Base-by-base conservation (phyloP, 2,797 vertebrate species). In the Hipposideros larvatus region DNA sequence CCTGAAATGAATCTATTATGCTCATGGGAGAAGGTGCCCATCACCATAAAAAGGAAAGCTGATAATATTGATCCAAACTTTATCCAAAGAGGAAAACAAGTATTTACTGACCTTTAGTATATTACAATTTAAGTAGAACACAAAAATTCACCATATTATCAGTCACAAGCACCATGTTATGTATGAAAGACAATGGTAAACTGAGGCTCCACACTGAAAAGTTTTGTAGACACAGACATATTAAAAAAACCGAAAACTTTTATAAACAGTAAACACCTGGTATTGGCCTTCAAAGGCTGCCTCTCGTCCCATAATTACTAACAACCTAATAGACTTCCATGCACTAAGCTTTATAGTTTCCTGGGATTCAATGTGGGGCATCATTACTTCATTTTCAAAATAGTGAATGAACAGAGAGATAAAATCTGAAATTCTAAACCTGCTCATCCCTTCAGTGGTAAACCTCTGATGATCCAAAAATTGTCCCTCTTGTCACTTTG, bases 11-110 rank as follows among this genome's bases (percentile, higher is more conserved):
- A 61, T 63, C 34, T 46, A 26, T 5, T 61, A n/a, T 28, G 41
- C 84, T 71, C 7, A 1, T 63, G 16, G 5, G 14, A 87, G 10
- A 89, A 93, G 15, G 2, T 75, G 34, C 7, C 34, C 15, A 61
- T 57, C 82, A n/a, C 92, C 7, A 80, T 73, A 43, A 95, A 97
- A 86, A 85, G 16, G 31, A 86, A 95, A 94, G 77, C 73, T 28
- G 68, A 31, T 9, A 37, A 65, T 57, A 93, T 0, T 10, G 43
- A 88, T 31, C 55, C 78, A 78, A 75, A 88, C 43, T 48, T 77
- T 4, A 90, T n/a, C 43, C 11, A 68, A 66, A 93, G 46, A 89
- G 31, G 37, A 75, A 87, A 91, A 71, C 53, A 92, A 43, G 16
- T 22, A 75, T 57, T 83, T 79, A 86, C n/a, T 55, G 46, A 86